Percentiles rank a stretch among this genome's conserved stretches.
These are phyloP conservation scores for Malachius bipustulatus DNA, from an alignment of 2,888 invertebrate genomes.

Conservation along the genomic window DNA sequence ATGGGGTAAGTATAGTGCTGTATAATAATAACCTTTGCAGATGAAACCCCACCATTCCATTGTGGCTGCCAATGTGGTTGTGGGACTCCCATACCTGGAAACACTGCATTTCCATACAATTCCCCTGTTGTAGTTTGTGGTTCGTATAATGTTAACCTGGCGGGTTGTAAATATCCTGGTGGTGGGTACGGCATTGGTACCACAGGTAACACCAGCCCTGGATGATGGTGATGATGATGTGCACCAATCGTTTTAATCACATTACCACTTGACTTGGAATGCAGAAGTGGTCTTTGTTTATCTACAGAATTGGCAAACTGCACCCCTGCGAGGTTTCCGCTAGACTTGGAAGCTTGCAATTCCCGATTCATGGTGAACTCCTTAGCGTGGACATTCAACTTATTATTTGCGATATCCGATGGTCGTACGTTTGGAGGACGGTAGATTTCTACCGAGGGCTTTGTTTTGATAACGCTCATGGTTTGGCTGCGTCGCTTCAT, in stretches of 20 bases:
- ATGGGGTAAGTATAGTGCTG: too few species aligned
- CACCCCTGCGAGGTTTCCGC: constrained; percentile 31
- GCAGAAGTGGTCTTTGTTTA: constrained; percentile 32
- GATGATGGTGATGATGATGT: constrained; percentile 33
- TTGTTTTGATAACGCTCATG: constrained; percentile 53
- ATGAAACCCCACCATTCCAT: too few species aligned
- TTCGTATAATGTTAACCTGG: too few species aligned
- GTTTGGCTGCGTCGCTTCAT: constrained; percentile 63
- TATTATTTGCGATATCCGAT: constrained; percentile 34
- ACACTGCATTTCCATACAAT: too few species aligned
- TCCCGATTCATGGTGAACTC: constrained; percentile 74
- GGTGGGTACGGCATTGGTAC: constrained; percentile 25
- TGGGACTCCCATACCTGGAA: too few species aligned
- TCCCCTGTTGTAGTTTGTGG: too few species aligned
- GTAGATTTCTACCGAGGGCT: constrained; percentile 80
- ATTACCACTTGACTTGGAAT: constrained; percentile 48
- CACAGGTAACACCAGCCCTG: constrained; percentile 28
- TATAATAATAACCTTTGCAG: too few species aligned
- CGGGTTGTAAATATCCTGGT: too few species aligned
- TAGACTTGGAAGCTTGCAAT: constrained; percentile 34
- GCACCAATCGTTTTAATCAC: too few species aligned
- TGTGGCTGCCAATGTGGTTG: too few species aligned
- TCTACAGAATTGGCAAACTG: too few species aligned
- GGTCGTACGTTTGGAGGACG: constrained; percentile 58
- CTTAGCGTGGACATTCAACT: constrained; percentile 79